Base-by-base conservation (phyloP, 1,140 invertebrate species). In the Drosophila takahashii region DNA sequence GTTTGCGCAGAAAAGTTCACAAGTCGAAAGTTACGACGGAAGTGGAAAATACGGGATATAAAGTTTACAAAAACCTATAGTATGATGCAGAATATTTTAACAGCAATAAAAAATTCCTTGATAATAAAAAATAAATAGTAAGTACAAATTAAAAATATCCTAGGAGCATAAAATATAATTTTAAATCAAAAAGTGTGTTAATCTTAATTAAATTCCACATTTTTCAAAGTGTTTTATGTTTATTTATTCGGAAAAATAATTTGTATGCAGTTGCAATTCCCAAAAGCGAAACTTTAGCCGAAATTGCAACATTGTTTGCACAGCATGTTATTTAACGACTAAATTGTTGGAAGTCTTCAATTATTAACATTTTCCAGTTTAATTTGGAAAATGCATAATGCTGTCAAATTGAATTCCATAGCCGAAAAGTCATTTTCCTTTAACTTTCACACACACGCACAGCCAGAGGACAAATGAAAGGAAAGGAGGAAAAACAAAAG, bases 391-490 rank as follows among this genome's bases (percentile, higher is more conserved):
- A 47, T 54, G 37, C 18, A 54, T 56, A 69, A 47, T 57, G 37
- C 34, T 36, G 42, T 47, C 51, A 70, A 70, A 57, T 47, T 69
- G 42, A 48, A 69, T 70, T 70, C 64, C 65, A 70, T 18, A 32
- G 34, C 34, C 44, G 34, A 47, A 70, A 70, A 71, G 51, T 41
- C 34, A 57, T 71, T 70, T 70, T 48, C 42, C 34, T 11, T 36
- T 6, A 53, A 53, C 48, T 62, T 53, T 15, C 37, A 9, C 15
- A 60, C 58, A 32, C 22, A 41, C 34, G 29, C 27, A 27, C 37
- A 52, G 27, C 45, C 18, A 34, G n/a, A 60, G 32, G 32, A 59
- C 32, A 61, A 50, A 59, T 59, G 27, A 50, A 60, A 39, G 27
- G 42, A 60, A 39, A 66, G 48, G 22, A 26, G 10, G 32, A 56